phyloP scores from a whole-genome alignment of 1,140 invertebrate species.

The Anagrus nilaparvatae region DNA sequence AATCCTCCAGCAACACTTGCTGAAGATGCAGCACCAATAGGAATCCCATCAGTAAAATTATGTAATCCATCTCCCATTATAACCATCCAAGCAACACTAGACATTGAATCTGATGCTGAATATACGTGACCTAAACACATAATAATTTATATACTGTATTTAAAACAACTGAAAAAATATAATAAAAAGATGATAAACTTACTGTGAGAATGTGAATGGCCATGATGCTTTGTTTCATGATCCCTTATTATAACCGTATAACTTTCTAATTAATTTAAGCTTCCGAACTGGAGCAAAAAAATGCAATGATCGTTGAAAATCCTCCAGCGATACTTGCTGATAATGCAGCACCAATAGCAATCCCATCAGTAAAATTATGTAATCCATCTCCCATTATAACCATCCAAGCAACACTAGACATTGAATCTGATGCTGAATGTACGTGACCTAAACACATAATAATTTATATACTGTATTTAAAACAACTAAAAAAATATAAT shows the following conservation, averaged over 20 bases:
- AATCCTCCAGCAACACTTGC: conserved; percentile 77
- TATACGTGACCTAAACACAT: conserved; percentile 53
- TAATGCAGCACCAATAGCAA: conserved; percentile 21
- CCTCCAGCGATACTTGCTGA: conserved; percentile 70
- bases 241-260: conserved; percentile 60
- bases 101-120: conserved; percentile 66
- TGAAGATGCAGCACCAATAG: conserved; percentile 85
- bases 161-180: too few relatives aligned
- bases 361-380: conserved; percentile 23
- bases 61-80: conserved; percentile 89
- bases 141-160: conserved; percentile 3
- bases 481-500: too few relatives aligned
- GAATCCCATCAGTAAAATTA: conserved; percentile 84
- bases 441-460: conserved; percentile 46
- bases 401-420: conserved; percentile 59
- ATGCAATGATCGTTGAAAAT: conserved; percentile 82
- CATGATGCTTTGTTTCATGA: conserved; percentile 71
- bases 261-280: conserved; percentile 48
- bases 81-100: conserved; percentile 87
- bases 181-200: conserved; percentile 1
- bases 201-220: conserved; percentile 74
- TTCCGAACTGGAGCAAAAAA: too few relatives aligned
- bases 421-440: conserved; percentile 67
- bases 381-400: conserved; percentile 29
- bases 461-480: too few relatives aligned